Conservation (phyloP, 2,797 vertebrate species). For the Cynodonichthys magdalenae region DNA sequence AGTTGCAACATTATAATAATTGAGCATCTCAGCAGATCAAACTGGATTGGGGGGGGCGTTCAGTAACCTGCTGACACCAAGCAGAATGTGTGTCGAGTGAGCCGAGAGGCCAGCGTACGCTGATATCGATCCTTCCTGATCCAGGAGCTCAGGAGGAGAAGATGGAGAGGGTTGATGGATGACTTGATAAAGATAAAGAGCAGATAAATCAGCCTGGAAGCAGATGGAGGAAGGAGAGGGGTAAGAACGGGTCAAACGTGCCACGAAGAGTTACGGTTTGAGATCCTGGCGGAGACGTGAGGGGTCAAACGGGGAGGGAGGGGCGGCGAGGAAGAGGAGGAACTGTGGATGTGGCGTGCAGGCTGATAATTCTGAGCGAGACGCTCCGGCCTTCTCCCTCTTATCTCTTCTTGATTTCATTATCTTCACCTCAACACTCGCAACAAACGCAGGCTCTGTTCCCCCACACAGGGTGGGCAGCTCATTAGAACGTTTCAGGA, state of each 20-base stretch:
- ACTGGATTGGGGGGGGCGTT: slow-evolving; percentile 2
- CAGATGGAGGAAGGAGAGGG: slow-evolving; percentile 38
- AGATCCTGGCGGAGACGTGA: slow-evolving; percentile 52
- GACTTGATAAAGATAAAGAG: slow-evolving; percentile 70
- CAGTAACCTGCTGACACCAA: slow-evolving; percentile 67
- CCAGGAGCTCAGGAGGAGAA: slow-evolving; percentile 44
- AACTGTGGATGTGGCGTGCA: slow-evolving; percentile 54
- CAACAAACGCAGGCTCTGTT: slow-evolving; percentile 4
- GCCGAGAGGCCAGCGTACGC: slow-evolving; percentile 44
- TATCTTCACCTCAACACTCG: slow-evolving; percentile 11
- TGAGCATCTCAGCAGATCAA: not conserved
- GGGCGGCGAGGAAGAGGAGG: slow-evolving; percentile 18
- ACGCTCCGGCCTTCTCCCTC: slow-evolving; percentile 41
- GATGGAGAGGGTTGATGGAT: slow-evolving; percentile 61
- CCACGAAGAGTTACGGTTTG: slow-evolving; percentile 37
- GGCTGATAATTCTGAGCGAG: slow-evolving; percentile 56
- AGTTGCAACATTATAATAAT: not conserved
- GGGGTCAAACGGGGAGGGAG: slow-evolving; percentile 4
- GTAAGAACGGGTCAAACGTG: slow-evolving; percentile 51
- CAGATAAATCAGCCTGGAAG: slow-evolving; percentile 71
- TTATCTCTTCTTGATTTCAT: slow-evolving; percentile 50
- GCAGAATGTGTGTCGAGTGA: slow-evolving; percentile 53
- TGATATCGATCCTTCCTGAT: slow-evolving; percentile 62
- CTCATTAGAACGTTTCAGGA: slow-evolving; percentile 81
- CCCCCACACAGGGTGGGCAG: slow-evolving; percentile 42